Percentiles rank a stretch among this genome's conserved stretches.
phyloP scores from a whole-genome alignment of 2,888 invertebrate species.

The Eupithecia exiguata region DNA sequence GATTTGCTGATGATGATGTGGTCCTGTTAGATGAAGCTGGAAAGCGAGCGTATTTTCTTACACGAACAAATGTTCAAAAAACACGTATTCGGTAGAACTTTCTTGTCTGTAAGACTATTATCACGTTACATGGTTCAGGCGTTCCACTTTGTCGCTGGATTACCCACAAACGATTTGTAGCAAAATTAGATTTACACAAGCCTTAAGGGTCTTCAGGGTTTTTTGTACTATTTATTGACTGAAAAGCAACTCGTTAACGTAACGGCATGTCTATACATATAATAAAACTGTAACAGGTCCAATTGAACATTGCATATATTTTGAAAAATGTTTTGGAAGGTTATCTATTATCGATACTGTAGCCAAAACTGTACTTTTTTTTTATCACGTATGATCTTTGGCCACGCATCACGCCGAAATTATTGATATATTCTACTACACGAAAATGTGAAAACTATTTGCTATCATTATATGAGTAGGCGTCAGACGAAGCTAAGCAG shows the following conservation, averaged over 20 bases:
- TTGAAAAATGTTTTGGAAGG: no score
- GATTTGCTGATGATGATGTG: neutral
- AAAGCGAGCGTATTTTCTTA: neutral
- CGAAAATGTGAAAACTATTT: neutral
- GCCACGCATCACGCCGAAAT: no score
- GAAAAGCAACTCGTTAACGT: neutral
- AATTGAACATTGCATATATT: no score
- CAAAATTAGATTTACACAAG: conserved; percentile 11
- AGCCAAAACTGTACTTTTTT: no score
- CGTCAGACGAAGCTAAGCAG: neutral
- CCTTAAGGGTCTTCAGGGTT: neutral
- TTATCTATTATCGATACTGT: no score
- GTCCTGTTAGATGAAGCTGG: neutral
- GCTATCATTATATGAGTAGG: neutral
- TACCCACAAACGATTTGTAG: conserved; percentile 19
- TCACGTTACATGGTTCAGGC: conserved; percentile 25
- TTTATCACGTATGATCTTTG: no score
- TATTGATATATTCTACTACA: no score
- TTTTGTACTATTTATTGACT: neutral
- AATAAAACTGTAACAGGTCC: no score
- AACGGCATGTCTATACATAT: neutral
- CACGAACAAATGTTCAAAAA: conserved; percentile 1
- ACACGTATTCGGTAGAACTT: neutral
- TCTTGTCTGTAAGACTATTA: conserved; percentile 18
- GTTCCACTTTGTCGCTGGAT: conserved; percentile 20